A percentile compares a stretch with the other conserved stretches of the same genome.
phyloP scores from a whole-genome alignment of 2,797 vertebrate genomes.

The Crax fasciolata region DNA sequence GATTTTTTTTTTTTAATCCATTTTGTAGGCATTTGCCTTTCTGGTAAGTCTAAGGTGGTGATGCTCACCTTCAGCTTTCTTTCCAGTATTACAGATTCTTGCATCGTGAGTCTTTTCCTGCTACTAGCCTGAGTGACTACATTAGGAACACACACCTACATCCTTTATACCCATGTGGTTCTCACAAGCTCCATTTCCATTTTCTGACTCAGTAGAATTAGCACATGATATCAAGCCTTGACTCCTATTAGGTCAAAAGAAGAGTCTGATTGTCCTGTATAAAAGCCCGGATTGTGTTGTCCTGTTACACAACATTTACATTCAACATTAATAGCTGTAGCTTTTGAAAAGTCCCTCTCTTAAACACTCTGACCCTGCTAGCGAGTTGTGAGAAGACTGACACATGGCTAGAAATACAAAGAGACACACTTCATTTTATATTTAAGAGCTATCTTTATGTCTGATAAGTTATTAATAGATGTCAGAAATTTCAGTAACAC shows the following conservation, averaged over 20 bases:
- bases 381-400: neutral
- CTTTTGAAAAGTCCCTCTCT: neutral
- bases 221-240: neutral
- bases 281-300: neutral
- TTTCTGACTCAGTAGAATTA: neutral
- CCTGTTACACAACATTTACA: neutral
- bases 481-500: conserved; percentile 32
- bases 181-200: neutral
- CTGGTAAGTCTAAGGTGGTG: neutral
- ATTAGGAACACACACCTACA: neutral
- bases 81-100: neutral
- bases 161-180: neutral
- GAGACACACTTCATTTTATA: neutral
- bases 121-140: neutral
- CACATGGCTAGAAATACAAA: neutral
- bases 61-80: neutral
- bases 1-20: neutral
- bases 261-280: neutral
- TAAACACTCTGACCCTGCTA: neutral
- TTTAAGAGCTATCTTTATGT: conserved; percentile 35
- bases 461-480: conserved; percentile 43
- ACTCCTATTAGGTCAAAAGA: neutral
- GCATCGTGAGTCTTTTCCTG: neutral
- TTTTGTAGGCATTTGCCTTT: neutral
- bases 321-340: neutral